Evolutionary conservation across 2,113 vertebrate genomes (phyloP).

Genomic region (Monopterus albus): DNA sequence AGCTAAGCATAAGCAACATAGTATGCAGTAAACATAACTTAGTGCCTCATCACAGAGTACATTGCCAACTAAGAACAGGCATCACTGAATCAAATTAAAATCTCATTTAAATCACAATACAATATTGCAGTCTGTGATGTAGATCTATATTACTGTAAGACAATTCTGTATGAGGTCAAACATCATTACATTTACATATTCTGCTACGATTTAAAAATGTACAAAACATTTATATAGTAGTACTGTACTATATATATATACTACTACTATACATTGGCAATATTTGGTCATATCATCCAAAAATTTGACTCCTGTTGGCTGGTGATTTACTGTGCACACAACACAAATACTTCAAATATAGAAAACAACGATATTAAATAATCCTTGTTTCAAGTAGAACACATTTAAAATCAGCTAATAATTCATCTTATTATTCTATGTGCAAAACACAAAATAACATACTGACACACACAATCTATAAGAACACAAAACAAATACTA

Average conservation of each 20-base stretch:
- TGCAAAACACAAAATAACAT: constrained; percentile 55
- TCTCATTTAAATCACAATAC: constrained; percentile 23
- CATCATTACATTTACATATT: constrained; percentile 22
- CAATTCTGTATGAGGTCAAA: constrained; percentile 24
- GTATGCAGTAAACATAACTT: constrained; percentile 2
- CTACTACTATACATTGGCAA: constrained; percentile 48
- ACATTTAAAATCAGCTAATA: constrained; percentile 28
- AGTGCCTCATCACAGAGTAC: constrained; percentile 6
- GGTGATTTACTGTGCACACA: constrained; percentile 31
- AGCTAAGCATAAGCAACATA: constrained; percentile 1
- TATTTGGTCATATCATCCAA: constrained; percentile 73
- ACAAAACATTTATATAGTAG: constrained; percentile 48
- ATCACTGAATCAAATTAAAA: constrained; percentile 26
- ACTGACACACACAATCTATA: constrained; percentile 23
- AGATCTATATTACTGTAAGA: constrained; percentile 31
- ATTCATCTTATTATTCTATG: constrained; percentile 22
- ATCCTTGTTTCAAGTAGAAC: constrained; percentile 68
- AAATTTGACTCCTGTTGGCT: constrained; percentile 31
- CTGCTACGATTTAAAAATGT: constrained; percentile 14
- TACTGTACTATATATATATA: too few relatives aligned
- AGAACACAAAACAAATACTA: constrained; percentile 42
- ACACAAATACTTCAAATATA: constrained; percentile 29
- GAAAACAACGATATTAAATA: constrained; percentile 11
- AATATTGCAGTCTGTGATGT: constrained; percentile 11
- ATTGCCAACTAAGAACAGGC: not conserved